Base-by-base conservation (phyloP, 2,888 invertebrate genomes). In the Xestia c-nigrum region DNA sequence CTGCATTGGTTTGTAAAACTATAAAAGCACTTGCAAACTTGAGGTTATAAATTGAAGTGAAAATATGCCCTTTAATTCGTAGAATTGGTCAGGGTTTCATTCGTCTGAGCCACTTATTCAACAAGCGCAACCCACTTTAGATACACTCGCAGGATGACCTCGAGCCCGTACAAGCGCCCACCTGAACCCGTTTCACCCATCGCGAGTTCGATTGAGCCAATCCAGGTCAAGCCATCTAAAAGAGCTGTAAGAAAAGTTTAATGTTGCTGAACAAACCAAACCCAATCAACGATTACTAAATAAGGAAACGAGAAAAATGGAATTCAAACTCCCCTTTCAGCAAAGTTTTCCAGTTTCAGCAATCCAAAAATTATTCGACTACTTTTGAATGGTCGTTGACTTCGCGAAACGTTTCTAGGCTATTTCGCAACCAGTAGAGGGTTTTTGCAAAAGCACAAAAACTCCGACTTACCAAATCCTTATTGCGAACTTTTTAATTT, bases 401-500 rank as follows among this genome's bases (percentile, higher is more conserved):
- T 85, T 57, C 21, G 69, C 73, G 38, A 76, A 80, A 71, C 76
- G 73, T 78, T 84, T 79, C 65, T 65, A 65, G 65, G 64, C 75
- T 61, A 77, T 85, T 85, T 85, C 50, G 68, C 64, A 74, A 78
- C 76, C 76, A 77, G 57, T 64, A 16, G 74, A 77, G 76, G 31
- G 67, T 24, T 76, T 72, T 83, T 19, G 24, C 24, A 65, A 67
- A 72, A 72, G 40, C 72, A 80, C 65, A 78, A 86, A 80, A 83
- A 67, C 67, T 74, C 68, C 50, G 57, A 74, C 79, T 81, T 80
- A 50, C 73, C 52, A 72, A 85, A 87, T 80, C 82, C 76, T 80
- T 85, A 83, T 81, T 79, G 72, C 59, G 74, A 91, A 91, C 89
- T 90, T 92, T 91, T 89, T 89, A 89, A 91, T 91, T 91, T 90